These are phyloP conservation scores for Pseudachorutes palmiensis DNA, from an alignment of 1,140 invertebrate genomes.

Conservation along the genomic window DNA sequence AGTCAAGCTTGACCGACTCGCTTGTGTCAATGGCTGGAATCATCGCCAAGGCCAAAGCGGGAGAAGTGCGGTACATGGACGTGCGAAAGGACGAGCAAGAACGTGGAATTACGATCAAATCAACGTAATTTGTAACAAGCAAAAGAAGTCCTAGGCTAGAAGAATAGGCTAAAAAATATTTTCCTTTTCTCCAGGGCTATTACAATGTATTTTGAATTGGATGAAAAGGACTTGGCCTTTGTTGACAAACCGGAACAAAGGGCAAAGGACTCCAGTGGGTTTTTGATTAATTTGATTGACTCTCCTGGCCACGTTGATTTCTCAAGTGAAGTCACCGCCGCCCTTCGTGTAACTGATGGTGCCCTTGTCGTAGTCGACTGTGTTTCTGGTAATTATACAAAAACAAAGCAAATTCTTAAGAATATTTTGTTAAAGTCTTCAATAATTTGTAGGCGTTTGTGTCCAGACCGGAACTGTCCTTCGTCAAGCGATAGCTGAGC, in stretches of 20 bases:
- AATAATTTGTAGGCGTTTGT: conserved; percentile 75
- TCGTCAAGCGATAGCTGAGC: conserved; percentile 96
- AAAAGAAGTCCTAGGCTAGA: not conserved
- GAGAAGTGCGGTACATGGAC: conserved; percentile 98
- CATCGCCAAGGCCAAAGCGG: conserved; percentile 95
- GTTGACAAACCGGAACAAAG: conserved; percentile 80
- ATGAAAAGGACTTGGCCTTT: conserved; percentile 81
- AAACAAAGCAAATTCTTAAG: no score
- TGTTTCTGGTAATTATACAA: conserved; percentile 96
- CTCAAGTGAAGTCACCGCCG: conserved; percentile 97
- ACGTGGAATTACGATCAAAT: conserved; percentile 99
- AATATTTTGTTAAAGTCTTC: no score
- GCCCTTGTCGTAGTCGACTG: conserved; percentile 98
- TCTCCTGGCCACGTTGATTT: conserved; percentile 99
- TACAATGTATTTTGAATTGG: conserved; percentile 95
- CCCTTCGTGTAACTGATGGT: conserved; percentile 97
- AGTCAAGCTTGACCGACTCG: conserved; percentile 98
- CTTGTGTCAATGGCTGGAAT: conserved; percentile 99
- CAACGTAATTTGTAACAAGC: conserved; percentile 97
- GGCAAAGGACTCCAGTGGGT: conserved; percentile 83
- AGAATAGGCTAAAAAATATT: not conserved
- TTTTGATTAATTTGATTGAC: conserved; percentile 98
- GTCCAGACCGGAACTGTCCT: conserved; percentile 98
- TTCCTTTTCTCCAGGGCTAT: conserved; percentile 64
- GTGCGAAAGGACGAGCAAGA: conserved; percentile 99